These are phyloP conservation scores for Sus cebifrons DNA, from an alignment of 2,797 vertebrate genomes.

Conservation along the genomic window DNA sequence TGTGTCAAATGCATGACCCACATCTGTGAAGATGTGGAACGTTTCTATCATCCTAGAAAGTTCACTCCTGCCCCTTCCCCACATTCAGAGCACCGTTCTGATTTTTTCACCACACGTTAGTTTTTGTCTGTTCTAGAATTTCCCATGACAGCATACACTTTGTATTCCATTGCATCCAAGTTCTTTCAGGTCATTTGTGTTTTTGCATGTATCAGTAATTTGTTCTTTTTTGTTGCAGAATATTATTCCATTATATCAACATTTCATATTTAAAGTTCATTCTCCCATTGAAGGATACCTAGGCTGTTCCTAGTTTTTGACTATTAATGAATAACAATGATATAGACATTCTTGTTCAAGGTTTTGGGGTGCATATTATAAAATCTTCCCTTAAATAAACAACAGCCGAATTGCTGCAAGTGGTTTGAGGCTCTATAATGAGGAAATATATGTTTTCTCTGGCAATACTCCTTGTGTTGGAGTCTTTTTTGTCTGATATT, in stretches of 20 bases:
- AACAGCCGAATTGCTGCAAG: not conserved
- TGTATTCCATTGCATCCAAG: not conserved
- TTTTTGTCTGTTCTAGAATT: constrained; percentile 35
- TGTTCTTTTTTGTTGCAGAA: not conserved
- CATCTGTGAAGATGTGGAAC: not conserved
- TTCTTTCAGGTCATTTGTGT: not conserved
- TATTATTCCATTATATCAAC: not conserved
- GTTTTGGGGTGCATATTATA: not conserved
- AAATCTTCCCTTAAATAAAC: not conserved
- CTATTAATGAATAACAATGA: not conserved
- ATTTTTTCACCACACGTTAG: not conserved
- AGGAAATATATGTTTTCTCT: not conserved
- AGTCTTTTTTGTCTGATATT: constrained; percentile 14
- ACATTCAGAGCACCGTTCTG: not conserved
- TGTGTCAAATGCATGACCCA: not conserved
- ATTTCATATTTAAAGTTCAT: not conserved
- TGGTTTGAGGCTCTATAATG: not conserved
- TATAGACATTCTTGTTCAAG: not conserved
- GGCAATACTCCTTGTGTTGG: not conserved
- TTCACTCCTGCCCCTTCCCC: not conserved
- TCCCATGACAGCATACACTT: not conserved
- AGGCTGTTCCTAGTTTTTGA: not conserved
- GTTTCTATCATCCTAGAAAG: not conserved
- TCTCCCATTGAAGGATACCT: not conserved
- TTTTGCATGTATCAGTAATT: not conserved